Base-by-base conservation (phyloP, 2,888 invertebrate genomes). In the Lapara coniferarum region DNA sequence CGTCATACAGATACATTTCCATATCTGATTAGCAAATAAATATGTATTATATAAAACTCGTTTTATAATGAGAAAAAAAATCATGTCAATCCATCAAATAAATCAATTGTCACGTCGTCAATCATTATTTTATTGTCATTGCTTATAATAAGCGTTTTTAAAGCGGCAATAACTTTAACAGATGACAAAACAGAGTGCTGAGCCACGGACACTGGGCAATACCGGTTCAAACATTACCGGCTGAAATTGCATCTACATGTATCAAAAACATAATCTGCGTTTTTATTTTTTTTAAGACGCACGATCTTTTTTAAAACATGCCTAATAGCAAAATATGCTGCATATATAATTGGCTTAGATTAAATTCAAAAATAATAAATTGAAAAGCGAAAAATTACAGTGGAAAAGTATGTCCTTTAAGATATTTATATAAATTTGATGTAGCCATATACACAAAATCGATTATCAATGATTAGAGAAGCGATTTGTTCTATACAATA, bases 111-210 rank as follows among this genome's bases (percentile, higher is more conserved):
- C 16, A 19, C 19, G 19, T 49, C 49, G 49, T 63, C 63, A 63
- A 63, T 63, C 63, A 63, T 49, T 63, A 63, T 63, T 63, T 56
- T 67, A 67, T 67, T 67, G 53, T 67, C 46, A 67, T 67, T 55
- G 56, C 55, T 46, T 55, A n/a, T 51, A 66, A 67, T 67, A 56
- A 67, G 56, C 14, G 19, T 46, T 67, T 56, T 67, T 67, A 67
- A 67, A 67, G 46, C 55, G 67, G 67, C 56, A n/a, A 56, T 56
- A 67, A 67, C 14, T 67, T 63, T 49, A 49, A 63, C 63, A 19
- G 46, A 19, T 63, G 63, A 63, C 63, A 63, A 63, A 63, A 63
- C 63, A 63, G 49, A 49, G 49, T 46, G 46, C 16, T 25, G 63
- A 49, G 13, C 46, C 13, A 10, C 59, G 37, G n/a, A 44, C 59